Base-by-base conservation (phyloP, 2,113 vertebrate species). In the Cebus imitator region DNA sequence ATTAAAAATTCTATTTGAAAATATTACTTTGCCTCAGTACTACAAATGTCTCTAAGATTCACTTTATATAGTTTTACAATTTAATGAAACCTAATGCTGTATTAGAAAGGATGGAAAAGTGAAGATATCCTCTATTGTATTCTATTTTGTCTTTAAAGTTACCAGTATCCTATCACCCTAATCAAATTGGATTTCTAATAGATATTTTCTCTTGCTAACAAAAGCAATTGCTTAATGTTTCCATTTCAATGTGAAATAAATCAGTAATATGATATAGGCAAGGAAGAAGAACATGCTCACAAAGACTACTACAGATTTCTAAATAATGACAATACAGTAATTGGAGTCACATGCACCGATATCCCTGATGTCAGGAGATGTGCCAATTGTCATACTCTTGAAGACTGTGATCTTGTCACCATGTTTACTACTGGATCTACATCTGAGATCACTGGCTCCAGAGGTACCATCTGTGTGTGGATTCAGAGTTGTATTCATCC, bases 221-320 rank as follows among this genome's bases (percentile, higher is more conserved):
- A 95, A 95, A 90, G 61, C 35, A 96, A 40, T 83, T 87, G 75
- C 30, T 80, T 90, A 66, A 45, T 90, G 25, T 94, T 87, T 94
- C 72, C 58, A 85, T 66, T 96, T 94, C 64, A 93, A 95, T 92
- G 50, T 80, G 66, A 80, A 96, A 81, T 79, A 91, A 96, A 90
- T 87, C 80, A 95, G 70, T 84, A 91, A 76, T 72, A 45, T 52
- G 30, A 73, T 27, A 83, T 3, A 58, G 7, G 20, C n/a, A 83
- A 94, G 37, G 35, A 89, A 91, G 55, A 87, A 66, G 13, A 84
- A 27, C 21, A 90, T 48, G 17, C 35, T 95, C 14, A 86, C 23
- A 23, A 78, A 87, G 45, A 82, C 8, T 4, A 72, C 13, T 4
- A 66, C 10, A n/a, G 58, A 61, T 18, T 43, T 94, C 93, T 92